A percentile compares a stretch with the other conserved stretches of the same genome.
Evolutionary conservation across 2,888 invertebrate species (phyloP).

Genomic region (Entomobrya proxima): DNA sequence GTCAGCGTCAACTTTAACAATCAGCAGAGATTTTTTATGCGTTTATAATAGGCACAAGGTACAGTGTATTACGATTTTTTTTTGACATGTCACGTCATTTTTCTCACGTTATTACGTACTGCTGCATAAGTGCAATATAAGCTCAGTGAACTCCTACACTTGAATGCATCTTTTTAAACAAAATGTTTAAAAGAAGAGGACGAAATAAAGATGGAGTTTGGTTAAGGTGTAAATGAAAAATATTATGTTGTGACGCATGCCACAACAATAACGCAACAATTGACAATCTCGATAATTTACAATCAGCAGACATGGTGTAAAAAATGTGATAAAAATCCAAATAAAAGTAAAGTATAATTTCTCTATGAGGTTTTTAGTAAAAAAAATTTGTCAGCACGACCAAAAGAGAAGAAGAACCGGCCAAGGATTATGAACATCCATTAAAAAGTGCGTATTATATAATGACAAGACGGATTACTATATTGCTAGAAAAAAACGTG

Average conservation of each 20-base stretch:
- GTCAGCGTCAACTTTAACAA: neutral
- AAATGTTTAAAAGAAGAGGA: neutral
- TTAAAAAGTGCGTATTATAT: too few species aligned
- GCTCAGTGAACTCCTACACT: neutral
- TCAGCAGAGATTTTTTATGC: too few species aligned
- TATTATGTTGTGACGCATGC: too few species aligned
- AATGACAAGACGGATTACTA: too few species aligned
- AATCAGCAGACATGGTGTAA: neutral
- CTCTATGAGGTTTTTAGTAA: too few species aligned
- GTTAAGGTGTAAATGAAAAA: neutral
- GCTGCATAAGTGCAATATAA: neutral
- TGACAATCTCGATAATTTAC: slow-evolving; percentile 24
- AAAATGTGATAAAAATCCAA: slow-evolving; percentile 17
- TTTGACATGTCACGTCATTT: slow-evolving; percentile 19
- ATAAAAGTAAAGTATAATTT: neutral
- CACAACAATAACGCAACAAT: slow-evolving; percentile 34
- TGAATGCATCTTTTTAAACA: neutral
- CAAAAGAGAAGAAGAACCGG: too few species aligned
- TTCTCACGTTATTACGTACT: slow-evolving; percentile 36
- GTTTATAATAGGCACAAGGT: neutral
- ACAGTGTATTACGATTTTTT: neutral
- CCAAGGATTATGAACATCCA: too few species aligned
- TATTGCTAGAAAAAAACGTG: too few species aligned
- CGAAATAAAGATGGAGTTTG: too few species aligned
- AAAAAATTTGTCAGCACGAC: too few species aligned